Percentiles rank a stretch among this genome's conserved stretches.
Evolutionary conservation across 1,140 invertebrate genomes (phyloP).

Genomic region (Sarcophaga bullata): DNA sequence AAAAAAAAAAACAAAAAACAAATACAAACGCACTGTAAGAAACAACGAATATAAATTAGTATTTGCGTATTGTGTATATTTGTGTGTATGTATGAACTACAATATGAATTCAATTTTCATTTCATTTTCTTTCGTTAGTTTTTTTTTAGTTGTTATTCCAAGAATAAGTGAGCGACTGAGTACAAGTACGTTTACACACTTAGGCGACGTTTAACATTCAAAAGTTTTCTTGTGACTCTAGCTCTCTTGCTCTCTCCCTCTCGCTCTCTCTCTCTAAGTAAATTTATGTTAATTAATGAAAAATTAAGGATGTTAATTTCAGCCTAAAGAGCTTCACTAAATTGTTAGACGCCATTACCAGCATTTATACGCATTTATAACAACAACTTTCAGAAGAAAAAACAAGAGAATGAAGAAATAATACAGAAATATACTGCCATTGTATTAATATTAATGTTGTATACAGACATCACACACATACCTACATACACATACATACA

Average conservation of each 20-base stretch:
- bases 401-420: too few species aligned
- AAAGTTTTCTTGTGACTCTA: background rate
- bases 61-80: background rate
- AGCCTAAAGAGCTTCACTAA: constrained; percentile 26
- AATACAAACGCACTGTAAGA: background rate
- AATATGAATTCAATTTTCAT: background rate
- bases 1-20: background rate
- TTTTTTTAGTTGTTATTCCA: background rate
- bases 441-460: too few species aligned
- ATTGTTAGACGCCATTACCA: background rate
- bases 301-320: constrained; percentile 27
- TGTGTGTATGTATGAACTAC: background rate
- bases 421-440: too few species aligned
- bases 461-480: background rate
- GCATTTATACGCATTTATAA: background rate
- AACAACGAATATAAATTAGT: background rate
- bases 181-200: too few species aligned
- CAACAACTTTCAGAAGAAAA: background rate
- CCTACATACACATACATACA: background rate
- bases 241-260: too few species aligned
- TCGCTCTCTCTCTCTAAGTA: background rate
- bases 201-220: background rate
- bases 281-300: constrained; percentile 25
- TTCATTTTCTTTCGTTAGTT: background rate
- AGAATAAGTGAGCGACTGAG: too few species aligned